Conservation (phyloP, 2,888 invertebrate species). For the Drosophila anomelani region DNA sequence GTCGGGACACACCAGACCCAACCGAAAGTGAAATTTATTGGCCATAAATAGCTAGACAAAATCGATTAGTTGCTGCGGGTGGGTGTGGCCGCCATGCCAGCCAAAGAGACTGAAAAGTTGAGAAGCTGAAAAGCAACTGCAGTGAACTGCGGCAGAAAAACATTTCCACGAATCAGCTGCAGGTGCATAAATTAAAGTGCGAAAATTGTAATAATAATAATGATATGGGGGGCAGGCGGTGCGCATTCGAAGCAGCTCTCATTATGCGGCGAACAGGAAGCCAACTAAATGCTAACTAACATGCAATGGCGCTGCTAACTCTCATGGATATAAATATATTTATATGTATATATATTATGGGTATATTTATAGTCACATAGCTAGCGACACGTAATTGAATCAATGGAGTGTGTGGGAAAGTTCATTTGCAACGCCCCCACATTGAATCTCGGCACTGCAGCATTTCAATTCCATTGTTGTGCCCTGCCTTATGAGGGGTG, state of each 20-base stretch:
- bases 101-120: conserved; percentile 35
- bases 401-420: conserved; percentile 74
- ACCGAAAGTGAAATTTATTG: conserved; percentile 77
- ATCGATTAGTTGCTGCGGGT: conserved; percentile 72
- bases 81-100: conserved; percentile 67
- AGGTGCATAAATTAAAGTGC: conserved; percentile 79
- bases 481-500: conserved; percentile 28
- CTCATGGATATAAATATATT: conserved; percentile 12
- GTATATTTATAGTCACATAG: neutral
- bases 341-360: neutral
- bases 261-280: conserved; percentile 72
- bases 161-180: conserved; percentile 69
- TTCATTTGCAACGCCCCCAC: conserved; percentile 80
- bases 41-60: conserved; percentile 73
- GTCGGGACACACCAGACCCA: conserved; percentile 52
- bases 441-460: conserved; percentile 35
- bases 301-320: conserved; percentile 62
- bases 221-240: conserved; percentile 55
- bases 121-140: neutral
- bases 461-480: conserved; percentile 72
- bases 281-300: conserved; percentile 77
- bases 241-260: conserved; percentile 39
- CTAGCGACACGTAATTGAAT: conserved; percentile 66
- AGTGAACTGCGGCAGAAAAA: neutral
- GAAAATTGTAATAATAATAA: conserved; percentile 74